Evolutionary conservation across 2,888 invertebrate species (phyloP).

Genomic region (Drosophila algonquin): DNA sequence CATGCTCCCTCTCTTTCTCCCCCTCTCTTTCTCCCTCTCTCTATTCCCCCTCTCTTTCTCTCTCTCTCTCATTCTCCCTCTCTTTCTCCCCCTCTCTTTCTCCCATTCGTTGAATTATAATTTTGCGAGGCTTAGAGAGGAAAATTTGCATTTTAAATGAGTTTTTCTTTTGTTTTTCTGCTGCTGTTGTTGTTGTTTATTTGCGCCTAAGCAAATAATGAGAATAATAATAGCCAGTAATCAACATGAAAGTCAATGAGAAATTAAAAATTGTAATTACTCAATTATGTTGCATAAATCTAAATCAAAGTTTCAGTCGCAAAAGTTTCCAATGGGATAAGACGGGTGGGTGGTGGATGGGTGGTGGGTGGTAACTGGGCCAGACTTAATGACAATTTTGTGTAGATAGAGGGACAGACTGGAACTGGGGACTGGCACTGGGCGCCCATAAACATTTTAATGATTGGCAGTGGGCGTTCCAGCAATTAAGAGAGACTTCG

Average conservation of each 20-base stretch:
- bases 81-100: no score
- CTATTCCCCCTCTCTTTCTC: no score
- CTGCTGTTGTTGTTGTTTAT: constrained; percentile 43
- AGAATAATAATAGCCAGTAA: constrained; percentile 52
- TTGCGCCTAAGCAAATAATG: constrained; percentile 60
- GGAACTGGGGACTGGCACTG: not conserved
- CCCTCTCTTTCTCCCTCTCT: not conserved
- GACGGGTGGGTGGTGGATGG: not conserved
- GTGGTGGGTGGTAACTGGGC: not conserved
- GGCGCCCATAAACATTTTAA: constrained; percentile 50
- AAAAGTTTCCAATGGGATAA: constrained; percentile 36
- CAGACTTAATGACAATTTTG: constrained; percentile 70
- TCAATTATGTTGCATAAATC: constrained; percentile 76
- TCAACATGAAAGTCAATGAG: constrained; percentile 45
- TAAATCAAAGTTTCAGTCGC: constrained; percentile 61
- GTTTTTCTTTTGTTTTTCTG: constrained; percentile 45
- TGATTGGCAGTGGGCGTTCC: constrained; percentile 52
- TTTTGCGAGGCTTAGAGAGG: constrained; percentile 56
- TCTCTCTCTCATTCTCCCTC: no score
- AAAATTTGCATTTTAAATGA: constrained; percentile 77
- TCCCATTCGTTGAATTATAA: constrained; percentile 53
- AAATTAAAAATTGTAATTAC: constrained; percentile 71
- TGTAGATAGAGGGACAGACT: constrained; percentile 35
- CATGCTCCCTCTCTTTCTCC: not conserved
- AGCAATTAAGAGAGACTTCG: constrained; percentile 61